Base-by-base conservation (phyloP, 2,888 invertebrate species). In the Eristalinus sepulchralis region DNA sequence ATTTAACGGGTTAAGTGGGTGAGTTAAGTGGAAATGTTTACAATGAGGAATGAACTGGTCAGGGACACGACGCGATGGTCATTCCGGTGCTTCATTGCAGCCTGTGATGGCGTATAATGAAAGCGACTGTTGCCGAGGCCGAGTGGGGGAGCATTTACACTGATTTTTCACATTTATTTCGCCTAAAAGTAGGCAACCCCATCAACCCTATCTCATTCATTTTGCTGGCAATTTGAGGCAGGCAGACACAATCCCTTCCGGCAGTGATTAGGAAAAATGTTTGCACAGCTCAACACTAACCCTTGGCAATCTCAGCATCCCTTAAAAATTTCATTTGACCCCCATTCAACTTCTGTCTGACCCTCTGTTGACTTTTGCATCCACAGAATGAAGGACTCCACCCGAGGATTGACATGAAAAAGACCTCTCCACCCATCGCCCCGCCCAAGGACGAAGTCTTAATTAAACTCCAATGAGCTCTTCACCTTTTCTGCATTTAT, bases 1-100 rank as follows among this genome's bases (percentile, higher is more conserved):
- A 60, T 22, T 71, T 71, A 22, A 71, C 47, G 47, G 33, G 20
- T n/a, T 60, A 59, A 71, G 5, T 33, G 53, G n/a, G 47, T 53
- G 13, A 33, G 22, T 72, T 34, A 53, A 39, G 11, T 55, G 20
- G n/a, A 1, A 47, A 47, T 47, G 47, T 17, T 47, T 47, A 17
- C 17, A 47, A 17, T 8, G 47, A 17, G 17, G 17, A 9, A 17
- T 8, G n/a, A 4, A 47, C 47, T 47, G 27, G 27, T 5, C 27
- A 27, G 27, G 27, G 27, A 27, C 27, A 27, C 47, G 17, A 17
- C 47, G 47, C 47, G 17, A 47, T 8, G 47, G 47, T 47, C 17
- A 47, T 47, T 47, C 17, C 1, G 8, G 47, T 8, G 39, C 39
- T 47, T 47, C 39, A 47, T 47, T 47, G 39, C n/a, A 17, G 13